Base-by-base conservation (phyloP, 1,140 invertebrate species). In the Drosophila pectinifera region DNA sequence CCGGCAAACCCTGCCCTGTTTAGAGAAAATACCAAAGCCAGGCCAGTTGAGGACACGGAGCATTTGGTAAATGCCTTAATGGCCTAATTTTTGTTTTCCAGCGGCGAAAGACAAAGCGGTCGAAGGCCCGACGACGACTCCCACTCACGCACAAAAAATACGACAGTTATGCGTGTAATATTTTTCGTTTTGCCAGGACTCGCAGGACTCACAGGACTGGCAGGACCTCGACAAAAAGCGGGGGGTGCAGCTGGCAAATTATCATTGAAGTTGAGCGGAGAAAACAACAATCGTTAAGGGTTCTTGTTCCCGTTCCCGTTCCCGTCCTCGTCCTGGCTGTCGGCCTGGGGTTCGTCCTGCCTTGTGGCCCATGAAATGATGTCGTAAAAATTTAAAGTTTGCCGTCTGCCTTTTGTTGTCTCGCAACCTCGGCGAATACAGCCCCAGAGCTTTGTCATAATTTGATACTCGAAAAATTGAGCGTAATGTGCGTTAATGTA, bases 401-500 rank as follows among this genome's bases (percentile, higher is more conserved):
- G 79, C 67, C 81, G 64, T 63, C 78, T 76, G 77, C 42, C 67
- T 64, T 58, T 64, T 65, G 42, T 58, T 63, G 59, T 22, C 28
- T 38, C 67, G 61, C 67, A 67, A 79, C 73, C 63, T 59, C 38
- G 28, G 53, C 39, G 51, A 24, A 62, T 56, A 57, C 58, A 55
- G 7, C 58, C 34, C 38, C 39, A 38, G 36, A 68, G 62, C 54
- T 65, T 64, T 69, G 72, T 68, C 82, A 88, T 80, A 89, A 89
- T 89, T 88, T 89, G 57, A 73, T 78, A 80, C 84, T 88, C 70
- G 73, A 80, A 88, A 90, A 89, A 74, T 90, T 69, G 73, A 84
- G 84, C 77, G 76, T 91, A 90, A 90, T 90, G 88, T 90, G 82
- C 86, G 65, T 90, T 91, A 90, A 90, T 90, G 86, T 82, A 90